A percentile compares a stretch with the other conserved stretches of the same genome.
These are phyloP conservation scores for Mormyrus hasselquistii DNA, from an alignment of 2,797 vertebrate species.

Conservation along the genomic window DNA sequence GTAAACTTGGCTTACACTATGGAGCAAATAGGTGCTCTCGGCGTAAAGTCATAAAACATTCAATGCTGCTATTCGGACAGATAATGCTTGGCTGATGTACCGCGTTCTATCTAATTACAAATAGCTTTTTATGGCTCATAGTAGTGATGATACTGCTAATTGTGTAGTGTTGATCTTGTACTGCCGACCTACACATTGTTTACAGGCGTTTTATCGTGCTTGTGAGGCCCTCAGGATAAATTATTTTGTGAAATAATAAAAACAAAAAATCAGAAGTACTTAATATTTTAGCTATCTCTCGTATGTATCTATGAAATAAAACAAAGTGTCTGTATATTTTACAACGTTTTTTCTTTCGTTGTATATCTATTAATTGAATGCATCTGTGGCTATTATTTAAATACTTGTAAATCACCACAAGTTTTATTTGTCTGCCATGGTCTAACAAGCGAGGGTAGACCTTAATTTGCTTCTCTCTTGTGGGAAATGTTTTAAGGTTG, in stretches of 20 bases:
- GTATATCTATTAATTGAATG: slow-evolving; percentile 6
- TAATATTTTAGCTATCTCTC: slow-evolving; percentile 1
- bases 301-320: background rate
- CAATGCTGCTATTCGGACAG: background rate
- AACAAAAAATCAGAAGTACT: background rate
- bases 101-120: background rate
- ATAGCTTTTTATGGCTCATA: background rate
- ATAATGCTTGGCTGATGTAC: background rate
- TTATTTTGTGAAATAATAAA: background rate
- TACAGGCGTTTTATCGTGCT: background rate
- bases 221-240: background rate
- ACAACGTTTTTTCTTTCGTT: background rate
- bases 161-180: background rate
- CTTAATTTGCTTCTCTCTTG: slow-evolving; percentile 18
- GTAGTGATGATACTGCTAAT: background rate
- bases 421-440: slow-evolving; percentile 13
- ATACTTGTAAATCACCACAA: slow-evolving; percentile 8
- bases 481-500: slow-evolving; percentile 17
- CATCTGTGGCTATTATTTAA: slow-evolving; percentile 16
- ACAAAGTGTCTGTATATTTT: background rate
- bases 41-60: background rate
- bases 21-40: background rate
- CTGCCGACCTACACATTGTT: background rate
- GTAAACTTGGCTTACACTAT: background rate
- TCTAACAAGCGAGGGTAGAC: slow-evolving; percentile 3